Base-by-base conservation (phyloP, 2,113 vertebrate genomes). In the Brachirus orientalis region DNA sequence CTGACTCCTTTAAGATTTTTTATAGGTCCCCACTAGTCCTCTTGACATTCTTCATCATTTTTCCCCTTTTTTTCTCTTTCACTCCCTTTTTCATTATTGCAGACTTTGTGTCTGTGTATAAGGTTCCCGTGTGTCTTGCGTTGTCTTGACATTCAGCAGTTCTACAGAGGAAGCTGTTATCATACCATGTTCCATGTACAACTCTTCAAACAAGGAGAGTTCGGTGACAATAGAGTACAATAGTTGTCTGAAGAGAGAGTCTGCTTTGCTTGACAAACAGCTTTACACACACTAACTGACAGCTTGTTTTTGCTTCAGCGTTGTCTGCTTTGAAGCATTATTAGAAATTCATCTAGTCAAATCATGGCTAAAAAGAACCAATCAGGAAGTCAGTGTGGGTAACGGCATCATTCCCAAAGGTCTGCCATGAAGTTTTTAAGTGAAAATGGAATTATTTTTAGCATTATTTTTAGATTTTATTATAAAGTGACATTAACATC, bases 1-100 rank as follows among this genome's bases (percentile, higher is more conserved):
- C 66, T 28, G 37, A 44, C 20, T 28, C 66, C 10, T 65, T 37
- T 40, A 16, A 48, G 69, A 63, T 66, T 63, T 59, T 66, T 63
- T 59, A 63, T 38, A 75, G 51, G 47, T 64, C 7, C 1, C 20
- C 40, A 1, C 28, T 14, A 10, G 11, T 41, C 12, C 7, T 13
- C 16, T 7, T 13, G 33, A 16, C 33, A 20, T 51, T 51, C 28
- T 47, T 63, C 1, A n/a, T 53, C 20, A 44, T 38, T 40, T 11
- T 17, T 60, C 58, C 28, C 6, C 35, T 50, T 74, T 57, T 19
- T 57, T 12, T 20, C 12, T n/a, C 1, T 41, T 54, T 53, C 36
- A 3, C 37, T 55, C 37, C 5, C n/a, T 11, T 18, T 56, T 50
- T 40, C 17, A 33, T 51, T 3, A 18, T 56, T 19, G 28, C 28